Percentiles rank a stretch among this genome's conserved stretches.
phyloP scores from a whole-genome alignment of 2,888 invertebrate genomes.

The Periphyllus acericola region DNA sequence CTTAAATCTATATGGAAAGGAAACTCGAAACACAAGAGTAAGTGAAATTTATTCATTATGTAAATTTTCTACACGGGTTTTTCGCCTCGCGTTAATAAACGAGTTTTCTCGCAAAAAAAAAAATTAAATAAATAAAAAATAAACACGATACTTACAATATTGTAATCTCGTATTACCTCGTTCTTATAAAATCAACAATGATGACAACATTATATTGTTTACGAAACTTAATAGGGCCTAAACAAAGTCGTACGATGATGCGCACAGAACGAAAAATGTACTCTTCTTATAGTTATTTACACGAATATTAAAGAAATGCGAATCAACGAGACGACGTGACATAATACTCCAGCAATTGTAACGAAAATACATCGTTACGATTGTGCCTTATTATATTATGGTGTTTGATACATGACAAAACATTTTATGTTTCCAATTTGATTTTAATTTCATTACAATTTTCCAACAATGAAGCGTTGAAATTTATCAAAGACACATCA shows the following conservation, averaged over 20 bases:
- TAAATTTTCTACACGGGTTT: neutral
- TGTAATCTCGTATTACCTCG: too few relatives aligned
- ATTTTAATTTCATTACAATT: neutral
- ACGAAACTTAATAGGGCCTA: too few relatives aligned
- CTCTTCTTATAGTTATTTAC: too few relatives aligned
- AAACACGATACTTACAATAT: neutral
- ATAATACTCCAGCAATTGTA: too few relatives aligned
- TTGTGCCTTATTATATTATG: too few relatives aligned
- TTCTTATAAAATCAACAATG: too few relatives aligned
- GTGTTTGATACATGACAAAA: neutral
- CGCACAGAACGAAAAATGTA: neutral
- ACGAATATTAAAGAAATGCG: too few relatives aligned
- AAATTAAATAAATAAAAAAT: too few relatives aligned
- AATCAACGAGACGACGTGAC: too few relatives aligned
- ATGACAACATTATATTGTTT: too few relatives aligned
- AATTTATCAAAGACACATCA: too few relatives aligned
- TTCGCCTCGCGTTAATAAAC: neutral
- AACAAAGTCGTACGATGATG: neutral
- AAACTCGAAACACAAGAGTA: slow-evolving; percentile 57
- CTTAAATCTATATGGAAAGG: slow-evolving; percentile 55
- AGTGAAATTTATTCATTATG: slow-evolving; percentile 12
- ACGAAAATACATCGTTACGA: too few relatives aligned
- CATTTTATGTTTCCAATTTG: neutral
- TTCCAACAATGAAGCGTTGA: neutral
- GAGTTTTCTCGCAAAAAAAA: neutral